Base-by-base conservation (phyloP, 2,888 invertebrate species). In the Oasisia sp. region DNA sequence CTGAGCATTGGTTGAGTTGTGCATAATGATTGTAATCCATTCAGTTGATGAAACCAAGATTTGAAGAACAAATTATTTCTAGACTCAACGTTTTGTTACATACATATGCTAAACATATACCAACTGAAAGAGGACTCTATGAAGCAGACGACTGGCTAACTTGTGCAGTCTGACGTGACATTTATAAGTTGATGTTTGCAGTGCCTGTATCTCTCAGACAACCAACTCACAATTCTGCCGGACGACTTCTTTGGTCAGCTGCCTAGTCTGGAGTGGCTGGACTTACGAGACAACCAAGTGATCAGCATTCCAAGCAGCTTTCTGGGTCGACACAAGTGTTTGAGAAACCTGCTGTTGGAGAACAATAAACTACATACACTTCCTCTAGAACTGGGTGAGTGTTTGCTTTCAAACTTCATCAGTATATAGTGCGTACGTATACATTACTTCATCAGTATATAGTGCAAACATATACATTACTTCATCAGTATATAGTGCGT, bases 131-230 rank as follows among this genome's bases (percentile, higher is more conserved):
- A 50, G 9, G 8, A 50, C 50, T 50, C 50, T 50, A 50, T 50
- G 50, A 50, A 50, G 9, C 50, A 50, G 14, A 50, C 50, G 14
- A 50, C 9, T 7, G 9, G 50, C 50, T 12, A 11, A 50, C 0
- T 9, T 38, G 14, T 14, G 50, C 12, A 12, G 50, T 50, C 50
- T 50, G 50, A 50, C 1, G 50, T 74, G 74, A 74, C 3, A 7
- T 74, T 74, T 27, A 74, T 7, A 74, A 19, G 19, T 74, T 74
- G 5, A 74, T 19, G 12, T 27, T 95, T 95, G 91, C 95, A 96
- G 96, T 95, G 95, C 92, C 93, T 96, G 32, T 96, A 96, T 92
- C 93, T 96, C 91, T 96, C 95, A 94, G 95, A 95, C 19, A 96
- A 96, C 94, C 94, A 95, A 74, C 92, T 96, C 45, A 93, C 94